A percentile compares a stretch with the other conserved stretches of the same genome.
Conservation (phyloP, 2,113 vertebrate genomes). For the Mugil cephalus region DNA sequence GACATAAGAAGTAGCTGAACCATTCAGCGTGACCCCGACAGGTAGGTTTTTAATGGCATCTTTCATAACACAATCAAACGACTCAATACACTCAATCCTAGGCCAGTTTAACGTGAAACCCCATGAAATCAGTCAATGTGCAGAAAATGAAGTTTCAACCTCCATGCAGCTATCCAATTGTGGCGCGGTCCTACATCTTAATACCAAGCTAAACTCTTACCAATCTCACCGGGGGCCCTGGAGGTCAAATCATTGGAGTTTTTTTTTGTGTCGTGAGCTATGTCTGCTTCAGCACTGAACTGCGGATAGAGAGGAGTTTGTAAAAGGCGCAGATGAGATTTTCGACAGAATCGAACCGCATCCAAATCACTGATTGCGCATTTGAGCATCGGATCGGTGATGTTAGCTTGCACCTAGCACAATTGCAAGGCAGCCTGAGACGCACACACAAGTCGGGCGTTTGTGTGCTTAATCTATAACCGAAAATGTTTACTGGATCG, state of each 20-base stretch:
- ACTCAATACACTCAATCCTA: slow-evolving; percentile 69
- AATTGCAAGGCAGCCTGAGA: slow-evolving; percentile 14
- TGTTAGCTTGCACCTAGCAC: slow-evolving; percentile 9
- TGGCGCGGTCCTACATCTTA: slow-evolving; percentile 62
- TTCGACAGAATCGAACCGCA: slow-evolving; percentile 58
- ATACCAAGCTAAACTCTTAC: slow-evolving; percentile 46
- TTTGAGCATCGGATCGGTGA: slow-evolving; percentile 35
- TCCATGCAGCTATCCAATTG: slow-evolving; percentile 58
- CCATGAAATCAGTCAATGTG: slow-evolving; percentile 76
- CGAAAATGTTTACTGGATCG: slow-evolving; percentile 59
- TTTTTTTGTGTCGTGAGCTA: slow-evolving; percentile 42
- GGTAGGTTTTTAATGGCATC: slow-evolving; percentile 75
- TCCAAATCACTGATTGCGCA: slow-evolving; percentile 46
- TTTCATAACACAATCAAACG: slow-evolving; percentile 79
- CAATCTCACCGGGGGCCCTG: slow-evolving; percentile 40
- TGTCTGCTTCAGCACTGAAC: slow-evolving; percentile 48
- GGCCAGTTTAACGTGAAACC: slow-evolving; percentile 75
- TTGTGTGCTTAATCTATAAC: slow-evolving; percentile 32
- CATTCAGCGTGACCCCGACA: slow-evolving; percentile 69
- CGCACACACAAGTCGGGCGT: slow-evolving; percentile 4
- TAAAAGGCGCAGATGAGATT: slow-evolving; percentile 63
- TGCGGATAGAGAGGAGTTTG: slow-evolving; percentile 37
- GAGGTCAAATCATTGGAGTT: slow-evolving; percentile 57
- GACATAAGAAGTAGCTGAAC: slow-evolving; percentile 54
- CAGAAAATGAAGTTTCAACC: slow-evolving; percentile 76